Evolutionary conservation across 2,797 vertebrate species (phyloP), one percentile per base, ranked within the genome.

Genomic region (Manis crassicaudata): DNA sequence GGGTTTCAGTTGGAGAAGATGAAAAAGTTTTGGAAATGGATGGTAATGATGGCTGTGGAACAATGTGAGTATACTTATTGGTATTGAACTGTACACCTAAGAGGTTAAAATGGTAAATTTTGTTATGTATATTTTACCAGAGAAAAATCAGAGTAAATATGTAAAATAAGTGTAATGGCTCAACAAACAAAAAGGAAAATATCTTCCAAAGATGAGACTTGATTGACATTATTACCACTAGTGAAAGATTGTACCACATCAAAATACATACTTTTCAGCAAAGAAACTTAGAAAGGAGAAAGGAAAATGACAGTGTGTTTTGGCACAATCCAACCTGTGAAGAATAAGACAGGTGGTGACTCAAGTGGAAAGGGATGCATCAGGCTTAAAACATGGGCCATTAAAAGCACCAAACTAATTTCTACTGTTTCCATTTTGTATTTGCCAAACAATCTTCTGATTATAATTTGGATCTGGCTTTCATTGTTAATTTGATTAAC

Each of bases 401-500:
- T 86, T 73, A 58, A 62, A 87, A 84, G 43, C 37, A 52, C 16
- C n/a, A 80, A 81, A 52, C 63, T 79, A 20, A 68, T 43, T 79
- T 89, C 63, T 92, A 32, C 76, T 88, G 73, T 18, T 62, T 94
- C 46, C 62, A 79, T 43, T 72, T 11, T 56, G 32, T 88, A 81
- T 52, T 73, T 79, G 52, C 17, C 23, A 56, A 72, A 67, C 63
- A 37, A 32, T 83, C 83, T 40, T 79, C 27, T 90, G 37, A 40
- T 73, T 62, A 52, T 75, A 79, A 90, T 77, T 58, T 81, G n/a
- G 21, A 88, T 88, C 43, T 88, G 65, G 54, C 5, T 81, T 94
- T 88, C 46, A 90, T 2, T 92, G 35, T 93, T 46, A 84, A 81
- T 62, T 85, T 96, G 43, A 12, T 88, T 77, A 92, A 80, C n/a